phyloP scores from a whole-genome alignment of 2,113 vertebrate genomes.

The Anser cygnoides region DNA sequence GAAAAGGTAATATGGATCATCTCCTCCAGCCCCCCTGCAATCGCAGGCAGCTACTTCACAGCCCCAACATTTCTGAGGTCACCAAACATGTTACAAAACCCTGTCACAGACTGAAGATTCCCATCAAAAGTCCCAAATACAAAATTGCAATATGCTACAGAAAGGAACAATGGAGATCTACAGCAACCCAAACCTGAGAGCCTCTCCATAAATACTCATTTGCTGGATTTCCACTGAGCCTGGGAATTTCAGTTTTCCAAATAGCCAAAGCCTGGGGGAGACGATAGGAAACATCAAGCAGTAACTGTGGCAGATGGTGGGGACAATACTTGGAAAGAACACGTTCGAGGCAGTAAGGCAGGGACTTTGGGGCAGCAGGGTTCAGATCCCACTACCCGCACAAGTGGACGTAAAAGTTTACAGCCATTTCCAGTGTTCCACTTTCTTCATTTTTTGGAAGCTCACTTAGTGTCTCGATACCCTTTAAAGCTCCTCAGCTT shows the following conservation, averaged over 20 bases:
- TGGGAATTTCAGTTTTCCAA: not conserved
- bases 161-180: not conserved
- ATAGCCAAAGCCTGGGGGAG: not conserved
- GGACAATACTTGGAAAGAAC: not conserved
- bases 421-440: not conserved
- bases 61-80: not conserved
- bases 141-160: not conserved
- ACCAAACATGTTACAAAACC: not conserved
- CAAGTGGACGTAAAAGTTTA: not conserved
- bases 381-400: not conserved
- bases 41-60: not conserved
- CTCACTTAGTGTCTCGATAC: not conserved
- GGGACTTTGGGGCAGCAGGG: rapidly evolving
- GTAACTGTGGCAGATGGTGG: not conserved
- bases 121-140: not conserved
- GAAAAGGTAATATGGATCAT: not conserved
- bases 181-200: not conserved
- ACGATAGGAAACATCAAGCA: not conserved
- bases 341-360: not conserved
- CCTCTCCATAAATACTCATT: not conserved
- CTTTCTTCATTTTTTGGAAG: not conserved
- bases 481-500: not conserved
- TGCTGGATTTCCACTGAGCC: not conserved
- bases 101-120: not conserved
- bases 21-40: not conserved